Conservation (phyloP, 2,113 vertebrate species). For the Pelmatolapia mariae region DNA sequence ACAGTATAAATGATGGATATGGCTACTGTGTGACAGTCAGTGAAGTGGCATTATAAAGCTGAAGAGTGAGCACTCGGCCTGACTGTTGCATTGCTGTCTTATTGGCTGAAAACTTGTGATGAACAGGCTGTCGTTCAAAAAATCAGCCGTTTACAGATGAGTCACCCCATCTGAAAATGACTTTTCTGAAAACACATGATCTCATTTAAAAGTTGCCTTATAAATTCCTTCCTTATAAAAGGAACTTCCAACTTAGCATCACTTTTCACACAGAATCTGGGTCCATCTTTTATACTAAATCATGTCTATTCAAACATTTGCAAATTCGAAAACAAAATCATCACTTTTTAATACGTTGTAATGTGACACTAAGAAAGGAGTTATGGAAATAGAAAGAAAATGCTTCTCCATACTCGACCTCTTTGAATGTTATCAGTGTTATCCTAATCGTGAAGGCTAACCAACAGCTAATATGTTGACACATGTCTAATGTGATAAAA, state of each 20-base stretch:
- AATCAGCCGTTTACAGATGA: background rate
- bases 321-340: background rate
- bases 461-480: background rate
- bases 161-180: background rate
- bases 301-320: background rate
- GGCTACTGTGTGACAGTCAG: background rate
- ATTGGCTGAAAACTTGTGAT: background rate
- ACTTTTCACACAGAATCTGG: background rate
- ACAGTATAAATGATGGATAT: background rate
- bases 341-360: background rate
- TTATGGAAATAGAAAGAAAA: background rate
- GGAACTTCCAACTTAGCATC: background rate
- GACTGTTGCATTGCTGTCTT: background rate
- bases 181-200: background rate
- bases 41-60: background rate
- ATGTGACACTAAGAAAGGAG: background rate
- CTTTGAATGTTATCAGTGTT: background rate
- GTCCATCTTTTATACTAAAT: background rate
- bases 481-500: background rate
- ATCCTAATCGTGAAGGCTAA: background rate
- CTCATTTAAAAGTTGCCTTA: background rate
- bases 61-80: background rate
- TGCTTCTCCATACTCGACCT: background rate
- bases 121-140: no score
- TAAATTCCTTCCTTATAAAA: background rate